A percentile compares a stretch with the other conserved stretches of the same genome.
Conservation (phyloP, 2,888 invertebrate genomes). For the Macrosoma leucophasiata region DNA sequence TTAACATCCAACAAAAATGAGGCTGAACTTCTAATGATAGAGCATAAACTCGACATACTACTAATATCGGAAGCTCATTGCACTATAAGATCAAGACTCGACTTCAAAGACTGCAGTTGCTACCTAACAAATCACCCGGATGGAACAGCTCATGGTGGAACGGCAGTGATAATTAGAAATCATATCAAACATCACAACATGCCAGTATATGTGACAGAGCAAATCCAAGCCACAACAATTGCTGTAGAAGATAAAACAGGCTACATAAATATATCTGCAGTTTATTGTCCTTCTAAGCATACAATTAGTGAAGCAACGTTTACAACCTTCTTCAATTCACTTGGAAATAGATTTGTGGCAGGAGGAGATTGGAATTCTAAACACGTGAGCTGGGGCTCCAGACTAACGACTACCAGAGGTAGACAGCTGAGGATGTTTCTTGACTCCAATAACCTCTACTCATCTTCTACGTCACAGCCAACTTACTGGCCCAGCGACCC, state of each 20-base stretch:
- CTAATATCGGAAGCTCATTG: slow-evolving; percentile 19
- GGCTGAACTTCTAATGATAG: slow-evolving; percentile 1
- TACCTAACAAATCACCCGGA: slow-evolving; percentile 10
- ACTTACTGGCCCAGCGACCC: slow-evolving; percentile 16
- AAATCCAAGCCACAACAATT: slow-evolving; percentile 7
- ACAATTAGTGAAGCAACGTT: too few species aligned
- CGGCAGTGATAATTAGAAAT: slow-evolving; percentile 6
- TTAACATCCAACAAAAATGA: slow-evolving; percentile 15
- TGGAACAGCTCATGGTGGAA: slow-evolving; percentile 5
- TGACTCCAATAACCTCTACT: background rate
- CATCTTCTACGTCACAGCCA: slow-evolving; percentile 8
- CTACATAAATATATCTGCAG: too few species aligned
- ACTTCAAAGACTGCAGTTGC: background rate
- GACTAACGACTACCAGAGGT: too few species aligned
- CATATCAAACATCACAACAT: slow-evolving; percentile 3
- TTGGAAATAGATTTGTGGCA: too few species aligned
- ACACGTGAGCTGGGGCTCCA: too few species aligned
- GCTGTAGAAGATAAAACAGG: slow-evolving; percentile 1
- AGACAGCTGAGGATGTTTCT: slow-evolving; percentile 15
- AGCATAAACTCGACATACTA: slow-evolving; percentile 14
- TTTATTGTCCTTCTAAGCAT: too few species aligned
- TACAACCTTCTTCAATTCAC: too few species aligned
- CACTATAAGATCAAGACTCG: slow-evolving; percentile 6
- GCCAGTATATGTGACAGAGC: background rate
- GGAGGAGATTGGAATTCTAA: too few species aligned